Evolutionary conservation across 2,888 invertebrate species (phyloP).

Genomic region (Archaeoteleia sp.): DNA sequence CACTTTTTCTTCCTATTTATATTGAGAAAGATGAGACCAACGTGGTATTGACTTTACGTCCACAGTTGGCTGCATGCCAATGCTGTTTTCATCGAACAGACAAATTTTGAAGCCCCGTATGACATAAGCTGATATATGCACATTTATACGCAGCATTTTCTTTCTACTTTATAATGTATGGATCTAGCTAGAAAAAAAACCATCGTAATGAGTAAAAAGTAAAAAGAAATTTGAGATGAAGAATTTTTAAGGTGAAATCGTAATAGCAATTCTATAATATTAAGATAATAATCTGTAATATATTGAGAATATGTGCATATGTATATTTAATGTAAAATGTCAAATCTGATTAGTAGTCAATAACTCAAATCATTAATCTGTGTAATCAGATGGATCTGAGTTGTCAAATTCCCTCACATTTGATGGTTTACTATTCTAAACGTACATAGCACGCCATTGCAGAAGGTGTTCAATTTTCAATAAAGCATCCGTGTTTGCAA

Average conservation of each 20-base stretch:
- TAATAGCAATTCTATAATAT: too few species aligned
- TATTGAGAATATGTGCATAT: too few species aligned
- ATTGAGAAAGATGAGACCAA: conserved; percentile 39
- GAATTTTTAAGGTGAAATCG: too few species aligned
- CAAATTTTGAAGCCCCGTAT: conserved; percentile 35
- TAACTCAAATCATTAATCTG: conserved; percentile 41
- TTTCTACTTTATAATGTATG: neutral
- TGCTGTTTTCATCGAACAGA: conserved; percentile 35
- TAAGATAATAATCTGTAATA: too few species aligned
- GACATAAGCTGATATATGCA: conserved; percentile 41
- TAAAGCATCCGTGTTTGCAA: conserved; percentile 43
- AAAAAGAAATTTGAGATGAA: too few species aligned
- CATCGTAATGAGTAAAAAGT: too few species aligned
- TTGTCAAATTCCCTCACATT: conserved; percentile 39
- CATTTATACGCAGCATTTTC: conserved; percentile 10
- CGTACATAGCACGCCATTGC: conserved; percentile 33
- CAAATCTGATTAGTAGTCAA: conserved; percentile 25
- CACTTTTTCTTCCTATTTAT: conserved; percentile 28
- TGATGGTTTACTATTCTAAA: conserved; percentile 39
- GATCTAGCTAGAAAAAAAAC: too few species aligned
- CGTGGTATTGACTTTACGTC: conserved; percentile 39
- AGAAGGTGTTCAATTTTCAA: conserved; percentile 41
- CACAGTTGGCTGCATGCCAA: conserved; percentile 22
- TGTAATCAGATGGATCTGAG: conserved; percentile 36
- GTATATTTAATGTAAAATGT: too few species aligned